phyloP scores from a whole-genome alignment of 2,797 vertebrate species.

The Cyclopterus lumpus region DNA sequence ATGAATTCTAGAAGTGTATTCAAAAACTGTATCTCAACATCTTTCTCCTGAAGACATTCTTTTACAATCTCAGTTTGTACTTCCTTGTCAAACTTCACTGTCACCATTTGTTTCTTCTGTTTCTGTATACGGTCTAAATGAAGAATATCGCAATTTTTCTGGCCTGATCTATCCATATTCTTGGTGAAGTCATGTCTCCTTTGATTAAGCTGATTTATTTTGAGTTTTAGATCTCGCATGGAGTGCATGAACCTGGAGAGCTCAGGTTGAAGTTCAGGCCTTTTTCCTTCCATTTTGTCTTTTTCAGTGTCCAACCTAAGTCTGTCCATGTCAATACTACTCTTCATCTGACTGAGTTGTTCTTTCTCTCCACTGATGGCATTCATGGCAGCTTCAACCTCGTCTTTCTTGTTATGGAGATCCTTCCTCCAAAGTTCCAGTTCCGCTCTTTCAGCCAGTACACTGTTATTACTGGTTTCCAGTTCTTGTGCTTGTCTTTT shows the following conservation, averaged over 20 bases:
- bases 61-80: conserved; percentile 30
- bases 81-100: conserved; percentile 6
- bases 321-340: no score
- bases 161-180: neutral
- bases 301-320: no score
- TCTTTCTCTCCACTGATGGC: neutral
- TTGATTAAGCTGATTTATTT: neutral
- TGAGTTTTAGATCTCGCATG: neutral
- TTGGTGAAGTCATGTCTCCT: neutral
- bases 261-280: neutral
- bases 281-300: neutral
- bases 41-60: neutral
- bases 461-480: no score
- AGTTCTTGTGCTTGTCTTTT: no score
- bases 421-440: no score
- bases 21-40: neutral
- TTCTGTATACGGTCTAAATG: neutral
- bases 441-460: no score
- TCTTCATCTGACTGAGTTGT: no score
- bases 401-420: no score
- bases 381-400: neutral
- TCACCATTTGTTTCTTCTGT: neutral
- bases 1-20: neutral
- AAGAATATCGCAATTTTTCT: neutral
- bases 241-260: neutral